Base-by-base conservation (phyloP, 1,140 invertebrate genomes). In the Proctacanthus coquilletti region DNA sequence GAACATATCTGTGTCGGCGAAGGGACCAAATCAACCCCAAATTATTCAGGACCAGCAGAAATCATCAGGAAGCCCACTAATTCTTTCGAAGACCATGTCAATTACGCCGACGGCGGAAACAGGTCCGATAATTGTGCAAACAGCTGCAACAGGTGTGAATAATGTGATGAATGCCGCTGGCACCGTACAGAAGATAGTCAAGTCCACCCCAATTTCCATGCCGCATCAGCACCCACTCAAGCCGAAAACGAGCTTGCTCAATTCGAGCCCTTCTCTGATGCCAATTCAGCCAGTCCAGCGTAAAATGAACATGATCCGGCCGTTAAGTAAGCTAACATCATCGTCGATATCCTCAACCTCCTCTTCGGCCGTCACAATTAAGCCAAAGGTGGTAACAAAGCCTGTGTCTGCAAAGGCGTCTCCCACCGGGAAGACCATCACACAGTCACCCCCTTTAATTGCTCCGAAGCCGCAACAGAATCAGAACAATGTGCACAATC, bases 371-470 rank as follows among this genome's bases (percentile, higher is more conserved):
- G n/a, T n/a, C n/a, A 34, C 39, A 30, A 34, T 41, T 18, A 37
- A 38, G 21, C 35, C 41, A 0, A 55, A 57, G 39, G 35, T 44
- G 11, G 47, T 56, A 21, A 38, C 55, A 5, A 59, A 59, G 42
- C 53, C 59, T 34, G 53, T 56, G 34, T 31, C 52, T 34, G 51
- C 55, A 14, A 56, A 46, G 35, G 38, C n/a, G n/a, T n/a, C n/a
- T n/a, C n/a, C n/a, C n/a, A n/a, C n/a, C n/a, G 23, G 6, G 23
- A 25, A 25, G n/a, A 25, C 23, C 6, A 25, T 25, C 6, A 6
- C 23, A 25, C 6, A 6, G 6, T 8, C 23, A 25, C 23, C 23
- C 6, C 23, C 6, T 8, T 25, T 25, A 25, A 25, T 25, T 25
- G 40, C 40, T 6, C 25, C 39, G 5, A 48, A 53, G 6, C 48